These are phyloP conservation scores for Myotis vivesi DNA, from an alignment of 2,797 vertebrate genomes.

Conservation along the genomic window DNA sequence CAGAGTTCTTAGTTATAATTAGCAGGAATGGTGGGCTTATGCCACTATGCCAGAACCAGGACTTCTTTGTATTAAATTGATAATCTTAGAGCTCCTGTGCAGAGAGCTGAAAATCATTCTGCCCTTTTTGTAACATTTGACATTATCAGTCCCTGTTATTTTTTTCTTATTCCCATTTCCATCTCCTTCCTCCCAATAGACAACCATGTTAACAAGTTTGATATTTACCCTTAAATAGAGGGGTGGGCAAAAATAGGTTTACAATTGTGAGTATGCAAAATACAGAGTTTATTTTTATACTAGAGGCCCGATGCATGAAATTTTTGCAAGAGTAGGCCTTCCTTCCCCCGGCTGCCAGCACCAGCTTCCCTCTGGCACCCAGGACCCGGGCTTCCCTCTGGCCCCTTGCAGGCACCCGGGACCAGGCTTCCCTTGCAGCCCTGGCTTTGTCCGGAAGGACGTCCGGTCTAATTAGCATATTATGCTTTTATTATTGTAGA, in stretches of 20 bases:
- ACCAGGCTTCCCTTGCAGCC: no score
- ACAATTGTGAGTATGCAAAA: neutral
- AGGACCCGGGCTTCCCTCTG: no score
- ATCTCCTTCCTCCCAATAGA: neutral
- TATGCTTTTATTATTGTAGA: no score
- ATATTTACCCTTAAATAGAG: slow-evolving; percentile 5
- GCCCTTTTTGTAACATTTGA: neutral
- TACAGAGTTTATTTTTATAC: neutral
- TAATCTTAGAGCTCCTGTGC: neutral
- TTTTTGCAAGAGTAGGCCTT: no score
- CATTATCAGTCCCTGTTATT: neutral
- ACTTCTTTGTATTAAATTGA: neutral
- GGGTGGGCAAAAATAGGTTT: neutral
- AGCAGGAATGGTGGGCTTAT: neutral
- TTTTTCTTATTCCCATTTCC: neutral
- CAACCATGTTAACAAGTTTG: neutral
- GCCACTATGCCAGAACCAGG: neutral
- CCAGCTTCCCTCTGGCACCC: no score
- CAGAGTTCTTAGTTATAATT: neutral
- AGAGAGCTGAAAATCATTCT: neutral
- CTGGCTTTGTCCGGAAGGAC: no score
- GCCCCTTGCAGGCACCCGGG: no score
- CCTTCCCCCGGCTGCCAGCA: no score
- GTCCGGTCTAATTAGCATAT: no score
- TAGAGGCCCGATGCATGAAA: neutral